Conservation (phyloP, 1,140 invertebrate species). For the Glomeris maerens region DNA sequence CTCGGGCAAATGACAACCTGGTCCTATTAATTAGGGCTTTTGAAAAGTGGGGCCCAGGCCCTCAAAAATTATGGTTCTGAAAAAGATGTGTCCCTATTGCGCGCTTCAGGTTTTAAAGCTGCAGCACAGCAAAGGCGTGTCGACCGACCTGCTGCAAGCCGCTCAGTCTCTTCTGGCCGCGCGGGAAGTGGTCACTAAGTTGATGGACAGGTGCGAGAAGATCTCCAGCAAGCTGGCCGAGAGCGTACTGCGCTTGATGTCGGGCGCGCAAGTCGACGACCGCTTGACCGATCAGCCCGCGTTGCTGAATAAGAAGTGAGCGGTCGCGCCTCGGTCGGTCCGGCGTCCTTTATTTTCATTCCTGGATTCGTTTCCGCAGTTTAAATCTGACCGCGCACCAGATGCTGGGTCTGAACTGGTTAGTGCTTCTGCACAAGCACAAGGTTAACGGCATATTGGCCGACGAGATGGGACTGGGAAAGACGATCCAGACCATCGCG, state of each 20-base stretch:
- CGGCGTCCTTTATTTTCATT: background rate
- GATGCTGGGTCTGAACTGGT: constrained; percentile 86
- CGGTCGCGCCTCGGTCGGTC: constrained; percentile 1
- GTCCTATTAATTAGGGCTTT: background rate
- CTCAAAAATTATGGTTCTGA: background rate
- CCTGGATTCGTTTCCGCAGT: constrained; percentile 4
- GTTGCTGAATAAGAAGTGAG: constrained; percentile 28
- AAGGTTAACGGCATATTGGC: constrained; percentile 88
- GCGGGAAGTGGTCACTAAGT: constrained; percentile 29
- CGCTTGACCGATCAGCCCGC: constrained; percentile 33
- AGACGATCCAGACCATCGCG: constrained; percentile 67
- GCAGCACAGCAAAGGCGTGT: constrained; percentile 25
- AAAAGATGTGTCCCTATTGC: background rate
- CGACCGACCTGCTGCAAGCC: constrained; percentile 30
- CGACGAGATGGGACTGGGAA: constrained; percentile 63
- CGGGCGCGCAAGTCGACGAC: constrained; percentile 19
- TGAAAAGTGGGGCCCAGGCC: background rate
- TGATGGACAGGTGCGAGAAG: constrained; percentile 38
- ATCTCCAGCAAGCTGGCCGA: constrained; percentile 33
- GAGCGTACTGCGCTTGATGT: constrained; percentile 30
- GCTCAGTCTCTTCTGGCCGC: constrained; percentile 33
- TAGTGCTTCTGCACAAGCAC: constrained; percentile 73
- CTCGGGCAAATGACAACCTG: background rate
- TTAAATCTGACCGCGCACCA: constrained; percentile 68
- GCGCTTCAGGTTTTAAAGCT: constrained; percentile 27